phyloP scores from a whole-genome alignment of 2,113 vertebrate genomes.

The Antennarius striatus region DNA sequence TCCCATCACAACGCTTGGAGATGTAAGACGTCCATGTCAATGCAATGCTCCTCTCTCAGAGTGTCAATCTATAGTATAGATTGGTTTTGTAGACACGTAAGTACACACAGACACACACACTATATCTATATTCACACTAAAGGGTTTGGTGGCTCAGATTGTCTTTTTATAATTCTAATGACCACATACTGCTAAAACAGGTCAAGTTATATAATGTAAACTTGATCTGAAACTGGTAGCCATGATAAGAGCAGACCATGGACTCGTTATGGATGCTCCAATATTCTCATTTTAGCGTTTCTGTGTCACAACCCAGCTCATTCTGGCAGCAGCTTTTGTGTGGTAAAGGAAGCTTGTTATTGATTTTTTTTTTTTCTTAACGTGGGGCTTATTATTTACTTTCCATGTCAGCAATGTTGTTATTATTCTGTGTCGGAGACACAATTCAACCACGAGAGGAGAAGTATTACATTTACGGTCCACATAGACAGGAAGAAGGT shows the following conservation, averaged over 20 bases:
- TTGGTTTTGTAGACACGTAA: slow-evolving; percentile 69
- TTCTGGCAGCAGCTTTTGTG: slow-evolving; percentile 43
- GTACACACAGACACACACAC: slow-evolving; percentile 56
- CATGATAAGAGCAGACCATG: slow-evolving; percentile 53
- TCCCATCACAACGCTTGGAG: slow-evolving; percentile 66
- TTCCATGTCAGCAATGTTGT: slow-evolving; percentile 37
- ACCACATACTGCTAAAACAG: slow-evolving; percentile 63
- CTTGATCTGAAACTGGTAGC: slow-evolving; percentile 61
- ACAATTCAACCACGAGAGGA: slow-evolving; percentile 14
- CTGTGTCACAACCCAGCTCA: slow-evolving; percentile 47
- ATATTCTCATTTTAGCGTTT: slow-evolving; percentile 59
- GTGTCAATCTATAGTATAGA: slow-evolving; percentile 75
- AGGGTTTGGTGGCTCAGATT: slow-evolving; percentile 56
- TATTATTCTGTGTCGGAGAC: slow-evolving; percentile 26
- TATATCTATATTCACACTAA: slow-evolving; percentile 64
- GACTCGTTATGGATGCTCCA: slow-evolving; percentile 53
- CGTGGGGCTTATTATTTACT: slow-evolving; percentile 24
- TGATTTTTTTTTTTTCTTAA: slow-evolving; percentile 15
- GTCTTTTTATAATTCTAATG: slow-evolving; percentile 70
- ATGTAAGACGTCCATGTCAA: slow-evolving; percentile 49
- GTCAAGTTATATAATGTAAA: slow-evolving; percentile 66
- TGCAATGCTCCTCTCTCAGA: slow-evolving; percentile 72
- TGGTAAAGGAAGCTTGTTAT: slow-evolving; percentile 37
- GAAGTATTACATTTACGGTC: slow-evolving; percentile 29
- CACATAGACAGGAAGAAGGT: slow-evolving; percentile 11